Percentiles rank a stretch among this genome's conserved stretches.
Evolutionary conservation across 2,888 invertebrate species (phyloP).

Genomic region (Dexiosoma caninum): DNA sequence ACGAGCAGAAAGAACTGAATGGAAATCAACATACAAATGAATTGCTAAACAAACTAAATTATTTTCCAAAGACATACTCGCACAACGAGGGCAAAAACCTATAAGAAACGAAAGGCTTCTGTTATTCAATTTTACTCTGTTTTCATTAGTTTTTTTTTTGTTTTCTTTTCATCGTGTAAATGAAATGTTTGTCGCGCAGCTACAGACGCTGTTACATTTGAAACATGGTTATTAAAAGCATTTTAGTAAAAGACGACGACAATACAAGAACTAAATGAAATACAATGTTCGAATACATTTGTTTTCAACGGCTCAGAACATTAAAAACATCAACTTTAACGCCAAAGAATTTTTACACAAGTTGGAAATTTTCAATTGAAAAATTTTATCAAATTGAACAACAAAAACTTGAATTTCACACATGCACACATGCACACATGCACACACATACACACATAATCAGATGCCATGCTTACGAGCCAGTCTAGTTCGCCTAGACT

Average conservation of each 20-base stretch:
- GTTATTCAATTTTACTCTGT: conserved; percentile 1
- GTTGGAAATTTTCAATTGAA: conserved; percentile 44
- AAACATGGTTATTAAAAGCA: conserved; percentile 67
- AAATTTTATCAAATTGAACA: conserved; percentile 49
- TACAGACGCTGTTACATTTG: conserved; percentile 65
- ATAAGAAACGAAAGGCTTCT: conserved; percentile 12
- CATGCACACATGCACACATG: background rate
- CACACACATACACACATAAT: background rate
- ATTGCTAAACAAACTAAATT: conserved; percentile 53
- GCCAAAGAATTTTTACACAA: conserved; percentile 42
- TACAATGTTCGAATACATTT: conserved; percentile 43
- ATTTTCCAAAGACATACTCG: conserved; percentile 53
- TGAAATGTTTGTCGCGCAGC: conserved; percentile 62
- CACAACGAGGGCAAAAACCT: background rate
- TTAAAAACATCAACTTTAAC: conserved; percentile 37
- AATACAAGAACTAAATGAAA: background rate
- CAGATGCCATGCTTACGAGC: no score
- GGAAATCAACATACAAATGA: conserved; percentile 51
- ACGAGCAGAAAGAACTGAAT: conserved; percentile 6
- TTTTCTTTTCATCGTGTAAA: background rate
- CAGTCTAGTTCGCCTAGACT: background rate
- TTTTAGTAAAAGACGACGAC: conserved; percentile 47
- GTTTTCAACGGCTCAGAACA: conserved; percentile 41
- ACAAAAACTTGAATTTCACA: background rate
- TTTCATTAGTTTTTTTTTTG: background rate